Conservation (phyloP, 1,140 invertebrate genomes). For the Contarinia nasturtii region DNA sequence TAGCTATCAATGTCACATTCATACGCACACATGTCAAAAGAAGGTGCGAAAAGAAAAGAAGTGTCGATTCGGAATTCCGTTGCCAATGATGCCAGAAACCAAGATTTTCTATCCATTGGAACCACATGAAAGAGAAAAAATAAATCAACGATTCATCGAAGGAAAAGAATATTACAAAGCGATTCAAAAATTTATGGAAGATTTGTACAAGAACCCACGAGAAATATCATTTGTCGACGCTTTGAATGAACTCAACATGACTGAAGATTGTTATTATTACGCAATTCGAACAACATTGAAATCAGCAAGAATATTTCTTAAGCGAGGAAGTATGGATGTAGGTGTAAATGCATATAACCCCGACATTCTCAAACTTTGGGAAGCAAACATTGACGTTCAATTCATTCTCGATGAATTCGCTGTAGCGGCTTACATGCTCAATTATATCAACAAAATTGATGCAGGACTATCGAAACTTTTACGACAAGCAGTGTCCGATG, state of each 20-base stretch:
- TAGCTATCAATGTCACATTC: background rate
- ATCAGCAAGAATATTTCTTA: conserved; percentile 4
- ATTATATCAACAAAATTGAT: conserved; percentile 12
- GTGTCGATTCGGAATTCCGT: background rate
- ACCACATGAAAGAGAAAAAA: background rate
- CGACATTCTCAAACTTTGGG: conserved; percentile 9
- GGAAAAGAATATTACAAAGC: background rate
- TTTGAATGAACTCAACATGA: background rate
- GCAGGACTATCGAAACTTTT: conserved; percentile 10
- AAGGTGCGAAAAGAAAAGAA: background rate
- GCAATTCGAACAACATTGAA: conserved; percentile 4
- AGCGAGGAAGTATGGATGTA: conserved; percentile 7
- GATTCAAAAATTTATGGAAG: background rate
- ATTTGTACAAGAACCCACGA: too few relatives aligned
- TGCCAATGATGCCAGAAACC: background rate
- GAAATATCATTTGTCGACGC: too few relatives aligned
- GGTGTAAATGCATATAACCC: conserved; percentile 14
- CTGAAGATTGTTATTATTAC: background rate
- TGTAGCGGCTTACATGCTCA: conserved; percentile 10
- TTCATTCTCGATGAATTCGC: conserved; percentile 12
- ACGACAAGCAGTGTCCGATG: conserved; percentile 5
- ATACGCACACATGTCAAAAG: background rate
- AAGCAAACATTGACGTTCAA: conserved; percentile 18
- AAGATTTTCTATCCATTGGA: background rate
- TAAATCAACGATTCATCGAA: background rate